Conservation (phyloP, 2,797 vertebrate species). For the Anabacerthia variegaticeps region DNA sequence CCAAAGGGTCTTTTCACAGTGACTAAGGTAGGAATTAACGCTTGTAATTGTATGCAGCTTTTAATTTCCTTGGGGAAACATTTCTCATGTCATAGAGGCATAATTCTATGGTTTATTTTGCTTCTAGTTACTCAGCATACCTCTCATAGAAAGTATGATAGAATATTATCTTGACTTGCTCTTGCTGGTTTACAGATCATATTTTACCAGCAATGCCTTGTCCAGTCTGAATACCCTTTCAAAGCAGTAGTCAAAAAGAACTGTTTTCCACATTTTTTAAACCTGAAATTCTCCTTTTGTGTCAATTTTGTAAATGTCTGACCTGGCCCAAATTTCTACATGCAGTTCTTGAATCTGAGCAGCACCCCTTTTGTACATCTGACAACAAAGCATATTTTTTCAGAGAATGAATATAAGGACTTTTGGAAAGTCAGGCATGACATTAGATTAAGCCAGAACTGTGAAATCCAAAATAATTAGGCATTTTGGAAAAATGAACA, state of each 20-base stretch:
- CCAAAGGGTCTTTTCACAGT: not conserved
- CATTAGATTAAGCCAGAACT: not conserved
- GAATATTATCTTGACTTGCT: not conserved
- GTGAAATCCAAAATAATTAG: not conserved
- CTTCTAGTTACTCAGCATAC: not conserved
- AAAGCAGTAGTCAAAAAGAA: not conserved
- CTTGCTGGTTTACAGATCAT: not conserved
- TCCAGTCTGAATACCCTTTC: not conserved
- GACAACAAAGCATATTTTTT: not conserved
- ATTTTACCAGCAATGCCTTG: not conserved
- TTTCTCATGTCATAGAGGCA: not conserved
- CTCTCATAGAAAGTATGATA: not conserved
- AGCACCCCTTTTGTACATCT: not conserved
- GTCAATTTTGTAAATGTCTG: not conserved
- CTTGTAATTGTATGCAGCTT: not conserved
- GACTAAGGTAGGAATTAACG: not conserved
- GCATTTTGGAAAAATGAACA: not conserved
- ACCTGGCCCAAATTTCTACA: not conserved
- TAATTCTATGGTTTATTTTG: not conserved
- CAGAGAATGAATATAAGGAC: not conserved
- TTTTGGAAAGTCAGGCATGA: not conserved
- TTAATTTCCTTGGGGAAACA: slow-evolving; percentile 11
- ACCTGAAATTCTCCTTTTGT: not conserved
- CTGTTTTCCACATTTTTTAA: not conserved
- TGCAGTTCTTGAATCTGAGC: not conserved